Base-by-base conservation (phyloP, 2,888 invertebrate species). In the Cheilosia vernalis region DNA sequence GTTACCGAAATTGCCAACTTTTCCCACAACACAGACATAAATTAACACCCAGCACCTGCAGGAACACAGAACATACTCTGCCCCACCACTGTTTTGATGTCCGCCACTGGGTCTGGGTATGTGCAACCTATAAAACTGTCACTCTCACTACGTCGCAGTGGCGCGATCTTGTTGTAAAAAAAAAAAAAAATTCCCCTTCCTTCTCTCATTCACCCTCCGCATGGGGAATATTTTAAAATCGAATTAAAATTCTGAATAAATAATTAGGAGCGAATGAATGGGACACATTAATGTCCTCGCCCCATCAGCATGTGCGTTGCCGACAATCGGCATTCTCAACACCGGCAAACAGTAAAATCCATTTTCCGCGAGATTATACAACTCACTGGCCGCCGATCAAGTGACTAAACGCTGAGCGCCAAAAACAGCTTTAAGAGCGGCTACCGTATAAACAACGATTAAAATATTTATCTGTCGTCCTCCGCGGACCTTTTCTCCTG, bases 161-260 rank as follows among this genome's bases (percentile, higher is more conserved):
- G 7, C 30, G 19, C 40, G 55, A 63, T 74, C 42, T 30, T 15
- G 19, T 61, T 19, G 21, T 6, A 27, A 27, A 27, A 27, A 27
- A 27, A 27, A 27, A 27, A 27, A 27, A 30, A 30, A 30, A 5
- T 0, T 30, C 2, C 30, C 9, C 30, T 21, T 30, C 3, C 10
- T 53, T 7, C 7, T 17, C 42, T 40, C 13, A 10, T 24, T 30
- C 17, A 63, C 67, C 63, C 74, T 74, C 24, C 33, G 42, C 60
- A 49, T 60, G 30, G 51, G 17, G 81, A 86, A 86, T 86, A 73
- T 81, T 82, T 86, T 77, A 82, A 86, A 86, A 82, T 82, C 86
- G 82, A 86, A 86, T 86, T 86, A 81, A 86, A 82, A 86, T 86
- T 86, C 86, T 77, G 86, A 86, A 86, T 86, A 85, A 81, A 85